phyloP scores from a whole-genome alignment of 2,113 vertebrate species.

The Thermophis baileyi region DNA sequence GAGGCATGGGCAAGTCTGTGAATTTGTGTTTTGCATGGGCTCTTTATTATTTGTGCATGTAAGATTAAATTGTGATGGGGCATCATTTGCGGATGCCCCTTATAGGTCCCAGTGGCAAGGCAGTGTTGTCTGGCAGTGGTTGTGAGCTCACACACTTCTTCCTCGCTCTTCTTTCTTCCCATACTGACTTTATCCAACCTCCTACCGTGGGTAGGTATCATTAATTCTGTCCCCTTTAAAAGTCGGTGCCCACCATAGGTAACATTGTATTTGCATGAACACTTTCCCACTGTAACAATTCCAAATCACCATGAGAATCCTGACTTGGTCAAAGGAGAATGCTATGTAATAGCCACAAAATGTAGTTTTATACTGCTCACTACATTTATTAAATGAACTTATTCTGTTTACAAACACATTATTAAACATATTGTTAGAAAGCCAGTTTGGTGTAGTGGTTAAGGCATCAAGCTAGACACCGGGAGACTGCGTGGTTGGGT shows the following conservation, averaged over 20 bases:
- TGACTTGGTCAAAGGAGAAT: neutral
- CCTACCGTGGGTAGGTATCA: neutral
- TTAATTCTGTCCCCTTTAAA: neutral
- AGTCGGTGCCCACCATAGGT: neutral
- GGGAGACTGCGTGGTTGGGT: too few relatives aligned
- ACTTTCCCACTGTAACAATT: neutral
- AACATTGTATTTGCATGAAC: neutral
- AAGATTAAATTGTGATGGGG: neutral
- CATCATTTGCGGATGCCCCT: neutral
- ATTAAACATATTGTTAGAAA: too few relatives aligned
- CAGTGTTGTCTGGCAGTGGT: neutral
- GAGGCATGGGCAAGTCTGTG: neutral
- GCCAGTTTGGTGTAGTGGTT: too few relatives aligned
- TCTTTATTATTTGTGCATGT: neutral
- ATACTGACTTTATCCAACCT: neutral
- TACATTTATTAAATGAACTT: too few relatives aligned
- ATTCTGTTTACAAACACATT: too few relatives aligned
- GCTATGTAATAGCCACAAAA: neutral
- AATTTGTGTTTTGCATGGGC: neutral
- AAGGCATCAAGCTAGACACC: too few relatives aligned
- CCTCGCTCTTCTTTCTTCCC: neutral
- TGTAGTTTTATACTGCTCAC: neutral
- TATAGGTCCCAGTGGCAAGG: neutral
- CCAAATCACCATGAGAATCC: neutral
- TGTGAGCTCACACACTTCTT: neutral